Base-by-base conservation (phyloP, 2,797 vertebrate genomes). In the Ceyx erithaca region DNA sequence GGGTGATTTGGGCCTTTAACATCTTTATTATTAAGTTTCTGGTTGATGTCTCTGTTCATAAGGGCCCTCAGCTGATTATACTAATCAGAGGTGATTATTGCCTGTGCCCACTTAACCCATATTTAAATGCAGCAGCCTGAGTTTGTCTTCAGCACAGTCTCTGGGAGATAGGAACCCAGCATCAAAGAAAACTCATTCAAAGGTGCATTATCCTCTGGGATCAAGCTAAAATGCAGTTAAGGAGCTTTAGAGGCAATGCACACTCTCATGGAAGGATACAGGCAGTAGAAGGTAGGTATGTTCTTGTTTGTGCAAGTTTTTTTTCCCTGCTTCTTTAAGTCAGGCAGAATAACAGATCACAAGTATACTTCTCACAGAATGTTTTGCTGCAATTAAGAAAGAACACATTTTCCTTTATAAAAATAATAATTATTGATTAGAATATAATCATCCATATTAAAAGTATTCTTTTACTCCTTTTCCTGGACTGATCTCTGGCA, bases 61-160 rank as follows among this genome's bases (percentile, higher is more conserved):
- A 87, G 58, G 67, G 49, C 69, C 33, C 61, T 91, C 37, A 30
- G 58, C 91, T 91, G 86, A 96, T 94, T 94, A 91, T 92, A 90
- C 79, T 94, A 92, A 95, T 94, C 64, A 90, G 78, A 89, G 90
- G 78, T 82, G 83, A 93, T 79, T 90, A 92, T 62, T 87, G n/a
- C 77, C 76, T 69, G 12, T 73, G 76, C 80, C 66, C 70, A 81
- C 73, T 87, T 94, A 92, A 86, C 79, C 75, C 76, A 28, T 85
- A 90, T 90, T 92, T 91, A 88, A 96, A 94, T 82, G 25, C 78
- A 80, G 83, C 69, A 82, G 57, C 62, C 75, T 93, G 62, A 85
- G 64, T 75, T 90, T 87, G 49, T 78, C 45, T 61, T 91, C 43
- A 37, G 90, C 33, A 7, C 30, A 59, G 67, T 21, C 45, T 91